Percentiles rank a stretch among this genome's conserved stretches.
These are phyloP conservation scores for Chiridota heheva DNA, from an alignment of 35 echinoderm and acorn worm species.

Conservation along the genomic window DNA sequence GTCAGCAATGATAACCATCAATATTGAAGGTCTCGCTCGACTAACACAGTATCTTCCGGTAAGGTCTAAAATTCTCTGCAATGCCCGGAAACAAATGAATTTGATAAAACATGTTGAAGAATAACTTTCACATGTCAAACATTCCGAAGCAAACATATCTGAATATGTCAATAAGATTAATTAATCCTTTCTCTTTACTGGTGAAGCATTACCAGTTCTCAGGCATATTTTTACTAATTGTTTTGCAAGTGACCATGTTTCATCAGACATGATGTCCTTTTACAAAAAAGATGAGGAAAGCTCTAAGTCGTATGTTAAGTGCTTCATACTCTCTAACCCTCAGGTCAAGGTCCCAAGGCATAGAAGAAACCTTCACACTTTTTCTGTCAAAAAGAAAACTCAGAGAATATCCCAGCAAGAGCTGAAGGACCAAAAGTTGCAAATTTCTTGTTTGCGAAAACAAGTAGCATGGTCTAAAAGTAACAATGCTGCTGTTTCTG, in stretches of 20 bases:
- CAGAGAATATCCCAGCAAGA: constrained; percentile 13
- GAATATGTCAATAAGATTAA: background rate
- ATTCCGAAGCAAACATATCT: background rate
- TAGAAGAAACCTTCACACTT: constrained; percentile 15
- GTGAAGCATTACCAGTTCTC: too few relatives aligned
- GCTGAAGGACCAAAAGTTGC: constrained; percentile 30
- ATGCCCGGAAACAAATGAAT: background rate
- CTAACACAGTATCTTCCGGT: constrained; percentile 22
- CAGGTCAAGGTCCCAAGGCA: background rate
- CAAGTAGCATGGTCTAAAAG: constrained; percentile 45
- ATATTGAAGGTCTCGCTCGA: background rate
- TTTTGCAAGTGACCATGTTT: background rate
- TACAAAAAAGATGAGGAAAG: background rate
- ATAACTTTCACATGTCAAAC: background rate
- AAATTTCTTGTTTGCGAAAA: constrained; percentile 29
- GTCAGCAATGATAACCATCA: background rate
- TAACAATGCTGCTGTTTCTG: constrained; percentile 12
- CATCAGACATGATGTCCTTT: constrained; percentile 14
- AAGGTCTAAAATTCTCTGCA: background rate
- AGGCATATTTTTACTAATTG: too few relatives aligned
- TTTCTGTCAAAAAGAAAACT: constrained; percentile 13
- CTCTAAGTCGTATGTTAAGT: constrained; percentile 17
- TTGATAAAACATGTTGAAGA: background rate
- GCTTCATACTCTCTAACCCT: background rate
- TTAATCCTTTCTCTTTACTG: background rate